These are phyloP conservation scores for Thyatira batis DNA, from an alignment of 2,888 invertebrate species.

Conservation along the genomic window DNA sequence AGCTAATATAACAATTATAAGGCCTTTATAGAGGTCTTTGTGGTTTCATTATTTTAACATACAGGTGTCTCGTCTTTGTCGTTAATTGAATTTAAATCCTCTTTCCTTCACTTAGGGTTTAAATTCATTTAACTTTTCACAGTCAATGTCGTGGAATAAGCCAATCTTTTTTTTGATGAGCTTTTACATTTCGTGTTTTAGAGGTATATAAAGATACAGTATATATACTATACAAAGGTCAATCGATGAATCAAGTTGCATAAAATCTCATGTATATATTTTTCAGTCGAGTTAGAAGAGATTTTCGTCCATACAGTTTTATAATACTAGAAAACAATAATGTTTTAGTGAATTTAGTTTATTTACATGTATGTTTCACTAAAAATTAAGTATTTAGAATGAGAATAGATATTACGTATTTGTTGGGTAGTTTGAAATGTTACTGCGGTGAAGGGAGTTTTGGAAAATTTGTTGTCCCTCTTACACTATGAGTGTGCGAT, in stretches of 20 bases:
- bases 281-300: conserved; percentile 1
- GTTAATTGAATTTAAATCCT: no score
- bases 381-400: not conserved
- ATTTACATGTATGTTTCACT: not conserved
- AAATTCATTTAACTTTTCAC: no score
- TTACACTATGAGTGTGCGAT: not conserved
- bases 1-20: no score
- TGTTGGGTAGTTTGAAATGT: not conserved
- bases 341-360: not conserved
- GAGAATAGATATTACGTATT: not conserved
- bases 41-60: no score
- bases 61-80: no score
- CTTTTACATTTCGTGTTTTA: no score
- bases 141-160: no score
- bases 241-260: conserved; percentile 1
- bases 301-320: not conserved
- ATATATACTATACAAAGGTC: not conserved
- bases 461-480: not conserved
- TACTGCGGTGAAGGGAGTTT: not conserved
- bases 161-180: no score
- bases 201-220: not conserved
- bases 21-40: no score
- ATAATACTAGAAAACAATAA: not conserved
- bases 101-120: no score
- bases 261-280: not conserved